phyloP scores from a whole-genome alignment of 2,888 invertebrate genomes.

The Rambutsinella grinnellia region DNA sequence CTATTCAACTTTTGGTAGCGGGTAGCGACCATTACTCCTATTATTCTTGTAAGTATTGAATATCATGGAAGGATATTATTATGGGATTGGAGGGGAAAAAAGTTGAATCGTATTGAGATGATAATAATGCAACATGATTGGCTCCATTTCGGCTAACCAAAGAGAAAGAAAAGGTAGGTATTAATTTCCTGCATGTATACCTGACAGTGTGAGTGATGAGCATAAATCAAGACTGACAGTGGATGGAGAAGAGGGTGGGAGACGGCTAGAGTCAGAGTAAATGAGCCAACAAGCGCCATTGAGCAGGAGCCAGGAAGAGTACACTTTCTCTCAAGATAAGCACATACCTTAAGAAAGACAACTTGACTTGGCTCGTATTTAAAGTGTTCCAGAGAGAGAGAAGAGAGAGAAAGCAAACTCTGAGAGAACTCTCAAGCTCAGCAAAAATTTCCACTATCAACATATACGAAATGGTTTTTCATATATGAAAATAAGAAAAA shows the following conservation, averaged over 20 bases:
- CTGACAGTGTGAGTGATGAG: constrained; percentile 66
- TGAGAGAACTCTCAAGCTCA: constrained; percentile 39
- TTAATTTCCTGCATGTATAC: constrained; percentile 62
- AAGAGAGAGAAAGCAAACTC: no score
- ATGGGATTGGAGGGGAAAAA: neutral
- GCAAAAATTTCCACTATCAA: neutral
- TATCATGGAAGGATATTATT: neutral
- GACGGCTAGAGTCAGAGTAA: constrained; percentile 34
- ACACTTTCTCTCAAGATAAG: neutral
- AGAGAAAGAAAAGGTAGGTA: constrained; percentile 44
- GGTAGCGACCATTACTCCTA: neutral
- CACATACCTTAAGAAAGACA: constrained; percentile 18
- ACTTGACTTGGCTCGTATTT: constrained; percentile 51
- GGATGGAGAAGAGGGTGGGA: constrained; percentile 52
- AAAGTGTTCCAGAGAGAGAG: constrained; percentile 39
- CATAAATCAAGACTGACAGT: constrained; percentile 65
- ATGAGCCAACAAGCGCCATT: constrained; percentile 27
- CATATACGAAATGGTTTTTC: neutral
- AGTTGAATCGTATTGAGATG: constrained; percentile 43
- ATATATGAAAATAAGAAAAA: constrained; percentile 17
- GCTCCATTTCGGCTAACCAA: constrained; percentile 51
- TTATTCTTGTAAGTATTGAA: neutral
- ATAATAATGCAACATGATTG: constrained; percentile 53
- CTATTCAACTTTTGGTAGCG: constrained; percentile 19
- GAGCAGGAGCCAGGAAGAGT: neutral